Conservation (phyloP, 2,888 invertebrate species). For the Lithophane socia region DNA sequence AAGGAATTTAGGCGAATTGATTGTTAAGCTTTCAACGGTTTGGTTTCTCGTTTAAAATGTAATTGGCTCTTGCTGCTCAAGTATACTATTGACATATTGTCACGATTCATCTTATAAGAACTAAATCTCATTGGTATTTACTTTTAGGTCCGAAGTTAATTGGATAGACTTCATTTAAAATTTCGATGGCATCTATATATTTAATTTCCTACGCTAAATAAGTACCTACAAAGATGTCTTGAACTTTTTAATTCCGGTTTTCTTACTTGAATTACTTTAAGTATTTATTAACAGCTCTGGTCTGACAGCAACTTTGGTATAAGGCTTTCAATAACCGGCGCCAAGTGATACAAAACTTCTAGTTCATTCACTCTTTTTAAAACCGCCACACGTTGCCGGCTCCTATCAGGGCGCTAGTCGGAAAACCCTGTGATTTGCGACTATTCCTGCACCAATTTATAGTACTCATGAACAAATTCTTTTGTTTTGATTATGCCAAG, state of each 20-base stretch:
- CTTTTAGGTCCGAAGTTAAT: neutral
- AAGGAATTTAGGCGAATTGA: neutral
- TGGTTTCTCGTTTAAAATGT: neutral
- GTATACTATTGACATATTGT: neutral
- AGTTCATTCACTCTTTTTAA: neutral
- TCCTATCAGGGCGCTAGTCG: slow-evolving; percentile 66
- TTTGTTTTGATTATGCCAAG: slow-evolving; percentile 62
- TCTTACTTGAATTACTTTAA: neutral
- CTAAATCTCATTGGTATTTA: slow-evolving; percentile 6
- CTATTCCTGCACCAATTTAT: slow-evolving; percentile 73
- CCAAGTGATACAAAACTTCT: neutral
- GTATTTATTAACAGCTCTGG: neutral
- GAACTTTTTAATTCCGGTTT: neutral
- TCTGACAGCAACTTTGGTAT: neutral
- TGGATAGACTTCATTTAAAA: neutral
- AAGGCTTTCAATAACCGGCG: neutral
- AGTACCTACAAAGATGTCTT: neutral
- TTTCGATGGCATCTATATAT: neutral
- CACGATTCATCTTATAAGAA: neutral
- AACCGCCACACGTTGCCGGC: slow-evolving; percentile 67
- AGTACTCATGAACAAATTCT: slow-evolving; percentile 68
- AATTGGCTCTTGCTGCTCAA: neutral
- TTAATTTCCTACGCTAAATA: neutral
- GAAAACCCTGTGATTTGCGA: slow-evolving; percentile 80
- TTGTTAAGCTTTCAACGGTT: neutral